Conservation (phyloP, 2,888 invertebrate species). For the Nemapogon koenigi region DNA sequence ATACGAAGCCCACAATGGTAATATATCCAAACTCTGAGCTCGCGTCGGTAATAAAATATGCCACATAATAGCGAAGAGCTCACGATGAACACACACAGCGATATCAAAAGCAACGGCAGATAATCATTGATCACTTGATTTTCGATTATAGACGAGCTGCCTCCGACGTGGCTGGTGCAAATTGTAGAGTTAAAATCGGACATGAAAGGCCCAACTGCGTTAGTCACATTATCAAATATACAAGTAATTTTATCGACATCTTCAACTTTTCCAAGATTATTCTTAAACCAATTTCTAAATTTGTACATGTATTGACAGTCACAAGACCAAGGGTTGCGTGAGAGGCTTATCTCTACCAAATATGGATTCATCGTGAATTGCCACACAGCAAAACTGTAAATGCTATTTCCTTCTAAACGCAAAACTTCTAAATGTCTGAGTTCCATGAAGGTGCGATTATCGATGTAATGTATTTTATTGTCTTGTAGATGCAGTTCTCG, state of each 20-base stretch:
- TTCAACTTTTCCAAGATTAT: conserved; percentile 79
- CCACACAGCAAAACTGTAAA: conserved; percentile 86
- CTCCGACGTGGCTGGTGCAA: conserved; percentile 76
- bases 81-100: conserved; percentile 78
- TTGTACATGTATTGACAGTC: conserved; percentile 84
- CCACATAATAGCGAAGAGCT: conserved; percentile 80
- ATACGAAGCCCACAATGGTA: conserved; percentile 85
- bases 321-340: conserved; percentile 90
- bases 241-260: conserved; percentile 81
- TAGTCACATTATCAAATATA: conserved; percentile 75
- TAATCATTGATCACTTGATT: conserved; percentile 83
- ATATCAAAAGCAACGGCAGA: conserved; percentile 78
- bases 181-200: conserved; percentile 80
- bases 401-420: conserved; percentile 82
- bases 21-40: conserved; percentile 85
- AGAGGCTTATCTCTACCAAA: conserved; percentile 83
- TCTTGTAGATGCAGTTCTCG: conserved; percentile 87
- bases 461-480: conserved; percentile 82
- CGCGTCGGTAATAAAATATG: conserved; percentile 80
- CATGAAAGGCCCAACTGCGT: conserved; percentile 72
- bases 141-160: conserved; percentile 75
- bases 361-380: conserved; percentile 83
- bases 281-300: conserved; percentile 80
- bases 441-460: conserved; percentile 83
- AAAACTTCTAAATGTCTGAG: conserved; percentile 84